A percentile compares a stretch with the other conserved stretches of the same genome.
phyloP scores from a whole-genome alignment of 2,113 vertebrate genomes.

The Phalacrocorax aristotelis region DNA sequence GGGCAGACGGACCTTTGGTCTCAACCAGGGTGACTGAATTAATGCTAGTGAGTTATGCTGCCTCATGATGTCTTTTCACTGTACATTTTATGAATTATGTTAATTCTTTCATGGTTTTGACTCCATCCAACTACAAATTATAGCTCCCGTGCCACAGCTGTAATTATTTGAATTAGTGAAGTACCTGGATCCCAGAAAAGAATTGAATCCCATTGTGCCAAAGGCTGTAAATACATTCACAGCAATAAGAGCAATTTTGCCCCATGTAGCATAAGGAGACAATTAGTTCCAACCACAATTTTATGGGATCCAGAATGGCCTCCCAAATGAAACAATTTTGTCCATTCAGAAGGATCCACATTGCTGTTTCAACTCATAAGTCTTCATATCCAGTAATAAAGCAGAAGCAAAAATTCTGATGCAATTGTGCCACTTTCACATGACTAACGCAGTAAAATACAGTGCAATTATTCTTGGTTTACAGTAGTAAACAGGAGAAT shows the following conservation, averaged over 20 bases:
- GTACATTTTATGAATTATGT: neutral
- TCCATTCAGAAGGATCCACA: neutral
- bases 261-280: neutral
- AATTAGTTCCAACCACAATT: neutral
- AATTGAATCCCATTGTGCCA: neutral
- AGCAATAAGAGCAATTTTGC: neutral
- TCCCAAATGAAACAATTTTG: neutral
- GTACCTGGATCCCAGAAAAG: neutral
- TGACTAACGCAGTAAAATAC: neutral
- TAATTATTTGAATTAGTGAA: neutral
- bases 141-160: accelerated
- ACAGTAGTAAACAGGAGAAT: neutral
- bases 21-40: neutral
- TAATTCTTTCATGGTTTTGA: neutral
- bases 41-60: neutral
- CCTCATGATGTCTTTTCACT: neutral
- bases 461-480: neutral
- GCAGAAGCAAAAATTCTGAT: neutral
- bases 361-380: neutral
- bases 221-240: neutral
- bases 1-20: neutral
- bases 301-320: neutral
- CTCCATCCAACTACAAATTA: neutral
- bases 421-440: neutral
- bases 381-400: slow-evolving; percentile 7